Base-by-base conservation (phyloP, 2,888 invertebrate genomes). In the Carcina quercana region DNA sequence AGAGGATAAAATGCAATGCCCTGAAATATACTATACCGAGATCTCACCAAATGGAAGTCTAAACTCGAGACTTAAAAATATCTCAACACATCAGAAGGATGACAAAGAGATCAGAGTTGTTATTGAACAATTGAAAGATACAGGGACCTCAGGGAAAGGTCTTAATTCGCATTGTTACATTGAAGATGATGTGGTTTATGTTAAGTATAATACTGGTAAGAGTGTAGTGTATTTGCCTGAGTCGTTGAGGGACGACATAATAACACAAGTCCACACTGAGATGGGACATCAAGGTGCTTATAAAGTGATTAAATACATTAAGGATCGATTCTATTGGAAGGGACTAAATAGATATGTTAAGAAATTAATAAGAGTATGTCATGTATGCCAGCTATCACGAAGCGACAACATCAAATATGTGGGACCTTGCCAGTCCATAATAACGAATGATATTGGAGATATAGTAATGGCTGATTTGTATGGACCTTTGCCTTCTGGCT, bases 281-380 rank as follows among this genome's bases (percentile, higher is more conserved):
- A 47, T 47, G 46, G 50, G 46, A 0, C 47, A 50, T 28, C 43
- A 45, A 27, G 50, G 50, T 2, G 28, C 35, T 2, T 41, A 28
- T 24, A 50, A 48, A 22, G 22, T 44, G 3, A 30, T 41, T 1
- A 44, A 41, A 26, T 44, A 43, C 24, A 10, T 48, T 1, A 40
- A 27, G n/a, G 35, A 42, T 11, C 25, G 50, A 10, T 41, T 45
- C 22, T 50, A 42, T 34, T 50, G 47, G 45, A 13, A 5, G 8
- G 30, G 38, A 7, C 15, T 46, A 7, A 28, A 27, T 0, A 37
- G 20, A 3, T 13, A 35, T 2, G 29, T 46, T 1, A 47, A 42
- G 26, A 1, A 1, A 7, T 13, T 30, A 10, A 5, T 47, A 3
- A 38, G 25, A 19, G 10, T 3, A 5, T 49, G 49, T 37, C 43